phyloP scores from a whole-genome alignment of 2,797 vertebrate species.

The Chaenodraco wilsoni region DNA sequence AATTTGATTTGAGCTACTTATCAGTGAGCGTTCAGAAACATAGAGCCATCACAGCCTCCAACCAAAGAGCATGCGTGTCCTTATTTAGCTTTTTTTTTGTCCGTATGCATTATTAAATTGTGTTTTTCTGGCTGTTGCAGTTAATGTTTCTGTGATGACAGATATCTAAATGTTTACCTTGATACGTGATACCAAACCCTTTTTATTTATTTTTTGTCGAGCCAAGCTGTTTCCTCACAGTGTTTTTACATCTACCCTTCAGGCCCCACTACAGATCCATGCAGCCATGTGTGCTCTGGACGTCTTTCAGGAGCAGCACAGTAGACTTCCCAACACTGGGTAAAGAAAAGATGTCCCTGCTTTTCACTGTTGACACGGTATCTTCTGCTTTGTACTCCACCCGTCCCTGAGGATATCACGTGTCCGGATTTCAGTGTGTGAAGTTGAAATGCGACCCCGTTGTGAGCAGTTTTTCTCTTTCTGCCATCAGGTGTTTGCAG shows the following conservation, averaged over 20 bases:
- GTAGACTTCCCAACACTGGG: constrained; percentile 89
- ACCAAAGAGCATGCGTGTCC: background rate
- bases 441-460: constrained; percentile 6
- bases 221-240: background rate
- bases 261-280: constrained; percentile 94
- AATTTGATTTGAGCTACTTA: background rate
- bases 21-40: background rate
- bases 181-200: background rate
- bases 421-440: background rate
- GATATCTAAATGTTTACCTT: background rate
- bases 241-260: constrained; percentile 50
- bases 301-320: constrained; percentile 89
- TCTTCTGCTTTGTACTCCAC: background rate
- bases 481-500: constrained; percentile 87
- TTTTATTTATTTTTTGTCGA: constrained; percentile 3
- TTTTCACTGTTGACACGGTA: background rate
- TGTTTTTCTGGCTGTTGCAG: background rate
- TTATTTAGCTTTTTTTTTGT: background rate
- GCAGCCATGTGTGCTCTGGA: constrained; percentile 92
- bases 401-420: background rate
- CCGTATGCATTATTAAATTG: background rate
- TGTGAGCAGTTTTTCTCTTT: constrained; percentile 30
- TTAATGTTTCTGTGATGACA: background rate
- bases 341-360: constrained; percentile 72
- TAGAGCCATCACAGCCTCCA: background rate